A percentile compares a stretch with the other conserved stretches of the same genome.
phyloP scores from a whole-genome alignment of 1,140 invertebrate genomes.

The Whitmania pigra region DNA sequence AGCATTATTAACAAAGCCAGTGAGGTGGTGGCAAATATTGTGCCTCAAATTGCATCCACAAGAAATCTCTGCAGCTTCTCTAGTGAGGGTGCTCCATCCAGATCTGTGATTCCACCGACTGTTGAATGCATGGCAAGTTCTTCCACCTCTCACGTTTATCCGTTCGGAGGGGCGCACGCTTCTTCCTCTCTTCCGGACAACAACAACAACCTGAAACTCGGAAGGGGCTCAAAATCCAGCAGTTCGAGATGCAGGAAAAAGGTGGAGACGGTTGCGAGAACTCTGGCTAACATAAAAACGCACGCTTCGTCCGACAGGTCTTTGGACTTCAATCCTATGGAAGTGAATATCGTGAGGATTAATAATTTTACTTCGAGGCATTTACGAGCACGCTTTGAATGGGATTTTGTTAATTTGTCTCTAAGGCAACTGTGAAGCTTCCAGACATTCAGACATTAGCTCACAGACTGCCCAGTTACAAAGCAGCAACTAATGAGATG shows the following conservation, averaged over 20 bases:
- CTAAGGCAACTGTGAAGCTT: conserved; percentile 14
- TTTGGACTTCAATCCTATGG: background rate
- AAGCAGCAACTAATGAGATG: background rate
- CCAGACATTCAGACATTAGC: conserved; percentile 20
- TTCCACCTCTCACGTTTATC: background rate
- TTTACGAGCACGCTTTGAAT: background rate
- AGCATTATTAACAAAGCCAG: conserved; percentile 2
- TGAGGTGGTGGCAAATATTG: background rate
- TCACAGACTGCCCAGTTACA: conserved; percentile 15
- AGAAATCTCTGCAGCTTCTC: conserved; percentile 8
- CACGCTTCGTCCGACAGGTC: background rate
- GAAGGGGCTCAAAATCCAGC: background rate
- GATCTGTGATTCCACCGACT: background rate
- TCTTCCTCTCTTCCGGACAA: background rate
- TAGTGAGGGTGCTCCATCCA: background rate
- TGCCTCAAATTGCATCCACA: background rate
- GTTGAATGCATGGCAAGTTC: background rate
- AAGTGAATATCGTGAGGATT: conserved; percentile 3
- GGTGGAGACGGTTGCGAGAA: conserved; percentile 16
- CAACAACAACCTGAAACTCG: background rate
- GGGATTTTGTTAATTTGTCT: background rate
- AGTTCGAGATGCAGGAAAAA: conserved; percentile 1
- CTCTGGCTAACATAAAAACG: conserved; percentile 17
- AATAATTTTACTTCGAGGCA: background rate
- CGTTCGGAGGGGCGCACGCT: background rate